These are phyloP conservation scores for Platalea minor DNA, from an alignment of 2,797 vertebrate genomes.

Conservation along the genomic window DNA sequence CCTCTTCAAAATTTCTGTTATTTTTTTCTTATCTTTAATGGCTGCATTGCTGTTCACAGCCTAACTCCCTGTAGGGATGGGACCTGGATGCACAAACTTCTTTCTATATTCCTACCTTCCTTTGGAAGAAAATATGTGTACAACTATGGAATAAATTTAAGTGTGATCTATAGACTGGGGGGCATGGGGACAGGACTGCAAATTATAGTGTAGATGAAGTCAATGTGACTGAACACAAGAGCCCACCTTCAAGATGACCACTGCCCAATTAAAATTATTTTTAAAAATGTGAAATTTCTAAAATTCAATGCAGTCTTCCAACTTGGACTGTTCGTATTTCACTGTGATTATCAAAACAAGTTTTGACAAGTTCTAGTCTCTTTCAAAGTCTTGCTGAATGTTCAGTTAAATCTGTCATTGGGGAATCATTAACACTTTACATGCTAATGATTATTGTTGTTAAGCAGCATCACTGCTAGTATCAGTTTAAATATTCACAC, in stretches of 20 bases:
- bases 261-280: not conserved
- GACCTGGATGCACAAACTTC: not conserved
- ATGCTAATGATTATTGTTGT: not conserved
- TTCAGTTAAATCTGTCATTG: not conserved
- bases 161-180: not conserved
- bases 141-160: not conserved
- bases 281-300: not conserved
- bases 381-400: not conserved
- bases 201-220: not conserved
- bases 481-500: not conserved
- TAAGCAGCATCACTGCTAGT: not conserved
- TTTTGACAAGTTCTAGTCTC: not conserved
- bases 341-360: not conserved
- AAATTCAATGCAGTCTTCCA: not conserved
- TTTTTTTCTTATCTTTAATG: conserved; percentile 5
- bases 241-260: not conserved
- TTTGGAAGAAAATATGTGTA: not conserved
- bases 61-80: not conserved
- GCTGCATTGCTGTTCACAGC: not conserved
- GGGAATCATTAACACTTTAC: not conserved
- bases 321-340: not conserved
- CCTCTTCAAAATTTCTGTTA: not conserved
- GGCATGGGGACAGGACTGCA: not conserved
- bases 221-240: not conserved
- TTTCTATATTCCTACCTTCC: not conserved